Percentiles rank a stretch among this genome's conserved stretches.
These are phyloP conservation scores for Panopea generosa DNA, from an alignment of 2,888 invertebrate genomes.

Conservation along the genomic window DNA sequence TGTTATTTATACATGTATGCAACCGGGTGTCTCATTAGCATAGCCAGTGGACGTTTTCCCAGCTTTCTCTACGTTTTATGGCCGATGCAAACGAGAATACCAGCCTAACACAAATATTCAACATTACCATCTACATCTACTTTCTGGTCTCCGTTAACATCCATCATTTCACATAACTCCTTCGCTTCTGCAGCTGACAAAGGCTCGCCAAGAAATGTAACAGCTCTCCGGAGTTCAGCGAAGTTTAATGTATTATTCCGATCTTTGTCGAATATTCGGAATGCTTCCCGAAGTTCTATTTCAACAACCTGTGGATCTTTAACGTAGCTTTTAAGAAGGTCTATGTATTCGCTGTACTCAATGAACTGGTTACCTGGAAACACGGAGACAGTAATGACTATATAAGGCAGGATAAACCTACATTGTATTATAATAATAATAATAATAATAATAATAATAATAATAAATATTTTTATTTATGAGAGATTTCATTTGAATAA, in stretches of 20 bases:
- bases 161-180: slow-evolving; percentile 52
- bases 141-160: slow-evolving; percentile 42
- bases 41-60: too few relatives aligned
- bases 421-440: not conserved
- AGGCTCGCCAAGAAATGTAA: slow-evolving; percentile 54
- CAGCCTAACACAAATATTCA: too few relatives aligned
- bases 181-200: slow-evolving; percentile 44
- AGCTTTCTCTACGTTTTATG: too few relatives aligned
- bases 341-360: slow-evolving; percentile 53
- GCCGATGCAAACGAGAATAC: too few relatives aligned
- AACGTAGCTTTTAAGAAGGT: slow-evolving; percentile 37
- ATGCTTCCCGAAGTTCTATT: slow-evolving; percentile 60
- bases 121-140: slow-evolving; percentile 56
- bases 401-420: not conserved
- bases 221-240: slow-evolving; percentile 43
- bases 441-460: too few relatives aligned
- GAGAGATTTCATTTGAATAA: too few relatives aligned
- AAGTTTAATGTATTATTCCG: slow-evolving; percentile 41
- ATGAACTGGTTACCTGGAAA: slow-evolving; percentile 39
- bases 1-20: too few relatives aligned
- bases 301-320: slow-evolving; percentile 49
- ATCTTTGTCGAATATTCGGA: slow-evolving; percentile 52
- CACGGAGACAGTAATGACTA: not conserved
- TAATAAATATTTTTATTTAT: too few relatives aligned
- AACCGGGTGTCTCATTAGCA: too few relatives aligned